Percentiles rank a stretch among this genome's conserved stretches.
These are phyloP conservation scores for Drosophila pseudotakahashii DNA, from an alignment of 2,888 invertebrate genomes.

Conservation along the genomic window DNA sequence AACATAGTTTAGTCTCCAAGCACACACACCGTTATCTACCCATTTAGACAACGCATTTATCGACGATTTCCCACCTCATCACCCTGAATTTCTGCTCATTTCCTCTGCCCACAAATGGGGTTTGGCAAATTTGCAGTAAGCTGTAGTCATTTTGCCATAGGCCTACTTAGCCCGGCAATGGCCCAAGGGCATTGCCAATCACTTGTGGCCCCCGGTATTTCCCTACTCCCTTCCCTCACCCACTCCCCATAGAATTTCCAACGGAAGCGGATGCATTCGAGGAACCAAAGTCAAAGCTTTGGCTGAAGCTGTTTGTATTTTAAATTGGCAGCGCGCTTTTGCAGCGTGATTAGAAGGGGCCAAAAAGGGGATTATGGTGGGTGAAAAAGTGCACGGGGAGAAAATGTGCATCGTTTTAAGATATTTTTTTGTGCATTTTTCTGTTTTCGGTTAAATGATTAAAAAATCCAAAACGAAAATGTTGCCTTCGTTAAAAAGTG, in stretches of 20 bases:
- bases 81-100: constrained; percentile 1
- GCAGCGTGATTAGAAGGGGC: constrained; percentile 47
- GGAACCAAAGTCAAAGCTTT: constrained; percentile 49
- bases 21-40: constrained; percentile 7
- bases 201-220: constrained; percentile 30
- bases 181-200: constrained; percentile 66
- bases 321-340: constrained; percentile 79
- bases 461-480: too few relatives aligned
- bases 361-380: not conserved
- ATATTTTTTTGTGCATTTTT: not conserved
- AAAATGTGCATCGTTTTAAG: not conserved
- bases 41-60: constrained; percentile 9
- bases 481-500: too few relatives aligned
- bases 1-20: too few relatives aligned
- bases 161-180: constrained; percentile 54
- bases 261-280: constrained; percentile 75
- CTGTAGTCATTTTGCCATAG: constrained; percentile 36
- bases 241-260: constrained; percentile 6
- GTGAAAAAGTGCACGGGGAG: not conserved
- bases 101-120: constrained; percentile 12
- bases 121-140: constrained; percentile 41
- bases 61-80: constrained; percentile 13
- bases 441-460: too few relatives aligned
- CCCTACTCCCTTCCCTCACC: not conserved
- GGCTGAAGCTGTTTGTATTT: constrained; percentile 72